A percentile compares a stretch with the other conserved stretches of the same genome.
phyloP scores from a whole-genome alignment of 2,113 vertebrate species.

The Cochlearius cochlearius region DNA sequence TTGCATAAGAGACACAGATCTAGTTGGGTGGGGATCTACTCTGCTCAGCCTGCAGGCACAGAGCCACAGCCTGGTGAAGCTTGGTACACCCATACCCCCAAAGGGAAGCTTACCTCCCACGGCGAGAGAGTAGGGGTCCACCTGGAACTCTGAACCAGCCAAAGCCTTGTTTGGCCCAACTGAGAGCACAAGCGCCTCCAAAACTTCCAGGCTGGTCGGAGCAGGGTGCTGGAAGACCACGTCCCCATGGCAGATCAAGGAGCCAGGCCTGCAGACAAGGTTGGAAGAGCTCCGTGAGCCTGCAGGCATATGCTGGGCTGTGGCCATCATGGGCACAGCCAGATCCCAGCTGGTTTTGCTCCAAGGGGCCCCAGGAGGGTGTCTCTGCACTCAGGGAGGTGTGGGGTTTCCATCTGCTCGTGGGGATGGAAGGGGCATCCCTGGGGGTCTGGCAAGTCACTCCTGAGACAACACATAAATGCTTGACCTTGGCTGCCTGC shows the following conservation, averaged over 20 bases:
- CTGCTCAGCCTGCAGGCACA: rapidly evolving
- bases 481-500: neutral
- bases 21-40: neutral
- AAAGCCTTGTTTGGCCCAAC: neutral
- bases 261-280: conserved; percentile 36
- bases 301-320: neutral
- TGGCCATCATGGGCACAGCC: neutral
- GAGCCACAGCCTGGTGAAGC: neutral
- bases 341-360: neutral
- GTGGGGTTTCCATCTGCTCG: neutral
- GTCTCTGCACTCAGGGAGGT: neutral
- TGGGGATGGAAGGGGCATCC: neutral
- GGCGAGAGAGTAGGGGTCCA: neutral
- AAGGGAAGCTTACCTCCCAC: conserved; percentile 23
- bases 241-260: conserved; percentile 17
- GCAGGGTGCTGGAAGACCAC: conserved; percentile 27
- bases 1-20: too few relatives aligned
- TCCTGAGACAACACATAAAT: too few relatives aligned
- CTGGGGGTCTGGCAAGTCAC: neutral
- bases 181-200: neutral
- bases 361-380: neutral
- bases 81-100: rapidly evolving
- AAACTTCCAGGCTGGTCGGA: conserved; percentile 8
- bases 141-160: conserved; percentile 37
- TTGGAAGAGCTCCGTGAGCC: neutral